Conservation (phyloP, 2,797 vertebrate species). For the Pygocentrus nattereri region DNA sequence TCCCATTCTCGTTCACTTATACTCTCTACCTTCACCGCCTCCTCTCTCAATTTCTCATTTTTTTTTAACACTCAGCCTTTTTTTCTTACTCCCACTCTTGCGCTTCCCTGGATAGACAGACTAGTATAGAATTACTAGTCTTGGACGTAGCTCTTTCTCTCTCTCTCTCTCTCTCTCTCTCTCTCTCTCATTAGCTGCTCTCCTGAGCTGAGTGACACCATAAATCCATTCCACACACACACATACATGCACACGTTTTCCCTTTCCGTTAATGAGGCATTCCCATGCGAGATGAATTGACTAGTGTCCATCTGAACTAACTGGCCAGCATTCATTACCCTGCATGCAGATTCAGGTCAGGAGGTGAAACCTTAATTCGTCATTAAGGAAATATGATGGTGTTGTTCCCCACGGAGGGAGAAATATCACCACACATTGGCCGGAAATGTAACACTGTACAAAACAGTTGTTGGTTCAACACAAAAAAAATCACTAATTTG, state of each 20-base stretch:
- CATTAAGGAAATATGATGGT: constrained; percentile 80
- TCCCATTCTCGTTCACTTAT: constrained; percentile 15
- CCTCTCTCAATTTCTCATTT: constrained; percentile 18
- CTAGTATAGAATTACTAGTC: constrained; percentile 83
- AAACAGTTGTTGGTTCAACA: no score
- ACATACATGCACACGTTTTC: constrained; percentile 58
- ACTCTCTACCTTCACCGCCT: not conserved
- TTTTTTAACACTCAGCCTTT: constrained; percentile 29
- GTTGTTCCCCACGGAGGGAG: constrained; percentile 61
- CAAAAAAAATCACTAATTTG: no score
- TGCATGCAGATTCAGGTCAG: constrained; percentile 85
- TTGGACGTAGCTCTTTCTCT: constrained; percentile 73
- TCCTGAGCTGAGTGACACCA: constrained; percentile 97
- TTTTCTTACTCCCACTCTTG: constrained; percentile 15
- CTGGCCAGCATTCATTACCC: constrained; percentile 88
- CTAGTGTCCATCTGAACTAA: constrained; percentile 91
- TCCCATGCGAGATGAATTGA: constrained; percentile 98
- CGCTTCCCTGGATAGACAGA: constrained; percentile 79
- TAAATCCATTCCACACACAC: constrained; percentile 90
- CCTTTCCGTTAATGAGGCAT: constrained; percentile 92
- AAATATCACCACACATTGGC: constrained; percentile 57
- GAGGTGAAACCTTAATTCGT: constrained; percentile 79
- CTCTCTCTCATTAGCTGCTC: constrained; percentile 95
- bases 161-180: constrained; percentile 73
- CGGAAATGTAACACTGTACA: not conserved